These are phyloP conservation scores for Liasis olivaceus DNA, from an alignment of 2,797 vertebrate species.

Conservation along the genomic window DNA sequence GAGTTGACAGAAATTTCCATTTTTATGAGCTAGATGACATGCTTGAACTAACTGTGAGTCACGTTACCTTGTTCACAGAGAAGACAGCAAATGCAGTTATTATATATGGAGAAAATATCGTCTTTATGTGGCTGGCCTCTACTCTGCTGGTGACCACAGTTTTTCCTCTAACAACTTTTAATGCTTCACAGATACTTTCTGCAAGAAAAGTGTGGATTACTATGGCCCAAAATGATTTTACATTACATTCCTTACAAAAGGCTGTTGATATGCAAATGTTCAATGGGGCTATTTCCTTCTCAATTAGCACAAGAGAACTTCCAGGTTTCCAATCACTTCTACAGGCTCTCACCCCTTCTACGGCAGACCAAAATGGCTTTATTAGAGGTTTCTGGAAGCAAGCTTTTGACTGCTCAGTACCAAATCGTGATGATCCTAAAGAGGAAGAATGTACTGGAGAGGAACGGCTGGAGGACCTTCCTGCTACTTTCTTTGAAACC, in stretches of 20 bases:
- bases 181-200: background rate
- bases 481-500: background rate
- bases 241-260: background rate
- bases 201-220: background rate
- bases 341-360: background rate
- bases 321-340: background rate
- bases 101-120: background rate
- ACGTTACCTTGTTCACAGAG: background rate
- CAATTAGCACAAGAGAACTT: background rate
- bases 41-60: background rate
- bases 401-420: background rate
- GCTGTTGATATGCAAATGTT: background rate
- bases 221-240: slow-evolving; percentile 1
- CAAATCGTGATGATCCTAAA: background rate
- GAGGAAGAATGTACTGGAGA: background rate
- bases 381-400: background rate
- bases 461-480: background rate
- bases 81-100: background rate
- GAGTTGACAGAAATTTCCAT: background rate
- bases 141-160: rapidly evolving
- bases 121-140: background rate
- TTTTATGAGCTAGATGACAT: background rate
- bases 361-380: background rate
- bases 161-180: background rate
- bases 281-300: slow-evolving; percentile 5